Conservation (phyloP, 2,113 vertebrate genomes). For the Petrocephalus microphthalmus region DNA sequence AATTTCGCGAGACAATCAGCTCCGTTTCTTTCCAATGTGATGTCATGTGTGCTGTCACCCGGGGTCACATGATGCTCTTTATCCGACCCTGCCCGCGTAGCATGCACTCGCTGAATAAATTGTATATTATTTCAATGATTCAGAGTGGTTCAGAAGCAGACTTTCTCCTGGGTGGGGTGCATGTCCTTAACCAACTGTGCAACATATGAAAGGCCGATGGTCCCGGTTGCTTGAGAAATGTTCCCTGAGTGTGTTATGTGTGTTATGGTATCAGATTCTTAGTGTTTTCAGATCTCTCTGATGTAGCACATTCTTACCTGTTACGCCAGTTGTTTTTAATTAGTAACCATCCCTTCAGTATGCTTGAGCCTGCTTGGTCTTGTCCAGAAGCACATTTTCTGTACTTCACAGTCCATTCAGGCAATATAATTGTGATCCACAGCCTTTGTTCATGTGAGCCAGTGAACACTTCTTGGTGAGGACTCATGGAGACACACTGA, state of each 20-base stretch:
- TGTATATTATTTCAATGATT: neutral
- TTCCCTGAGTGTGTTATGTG: neutral
- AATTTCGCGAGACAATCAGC: neutral
- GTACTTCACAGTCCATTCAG: neutral
- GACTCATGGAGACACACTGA: neutral
- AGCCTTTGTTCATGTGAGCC: neutral
- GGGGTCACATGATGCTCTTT: neutral
- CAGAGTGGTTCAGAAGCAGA: neutral
- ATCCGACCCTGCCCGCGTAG: neutral
- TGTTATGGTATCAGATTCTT: neutral
- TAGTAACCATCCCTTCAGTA: neutral
- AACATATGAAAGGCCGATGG: neutral
- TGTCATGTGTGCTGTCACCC: neutral
- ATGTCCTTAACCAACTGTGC: neutral
- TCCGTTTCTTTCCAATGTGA: neutral
- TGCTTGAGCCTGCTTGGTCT: neutral
- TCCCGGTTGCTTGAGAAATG: neutral
- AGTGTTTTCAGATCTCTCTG: neutral
- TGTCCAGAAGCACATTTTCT: neutral
- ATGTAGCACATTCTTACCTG: neutral
- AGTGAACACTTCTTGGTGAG: neutral
- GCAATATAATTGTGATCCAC: neutral
- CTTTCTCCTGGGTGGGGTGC: neutral
- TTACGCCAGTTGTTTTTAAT: neutral
- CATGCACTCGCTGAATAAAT: neutral